Base-by-base conservation (phyloP, 2,888 invertebrate species). In the Neoascia interrupta region DNA sequence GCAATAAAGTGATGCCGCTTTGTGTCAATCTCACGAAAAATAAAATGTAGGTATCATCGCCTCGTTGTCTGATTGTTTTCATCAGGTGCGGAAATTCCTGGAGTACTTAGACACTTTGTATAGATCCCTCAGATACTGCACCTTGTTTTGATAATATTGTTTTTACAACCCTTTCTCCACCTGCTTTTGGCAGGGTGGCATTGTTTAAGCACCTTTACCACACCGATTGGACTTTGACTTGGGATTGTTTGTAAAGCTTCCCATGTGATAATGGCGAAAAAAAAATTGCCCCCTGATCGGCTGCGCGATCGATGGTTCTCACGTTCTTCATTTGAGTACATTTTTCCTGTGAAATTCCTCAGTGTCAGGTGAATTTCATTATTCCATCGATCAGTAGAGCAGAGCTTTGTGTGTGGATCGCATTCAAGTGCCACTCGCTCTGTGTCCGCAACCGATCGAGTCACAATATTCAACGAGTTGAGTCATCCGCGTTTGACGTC, bases 11-110 rank as follows among this genome's bases (percentile, higher is more conserved):
- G 41, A 58, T 58, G 58, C 56, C 56, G 56, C 72, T 66, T 36
- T 53, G 53, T 61, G 60, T 60, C 74, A 74, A 61, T 54, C 47
- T n/a, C n/a, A n/a, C n/a, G n/a, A n/a, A n/a, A n/a, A n/a, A n/a
- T n/a, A n/a, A n/a, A n/a, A n/a, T n/a, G n/a, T 54, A 36, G 36
- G 61, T 54, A 53, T 61, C 68, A 68, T 41, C 28, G 41, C 43
- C 51, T 63, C 34, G 34, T n/a, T 16, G 13, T 15, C n/a, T n/a
- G n/a, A 36, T 53, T 53, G 53, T n/a, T 53, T 23, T 53, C 36
- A 15, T 15, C 11, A 23, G 21, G 2, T 13, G 2, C 2, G 3
- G 3, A 34, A 28, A 18, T 53, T 18, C 23, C 8, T 36, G 16
- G n/a, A n/a, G n/a, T n/a, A n/a, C n/a, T n/a, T n/a, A 39, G 23